phyloP scores from a whole-genome alignment of 2,888 invertebrate species.

The Tridacna crocea region DNA sequence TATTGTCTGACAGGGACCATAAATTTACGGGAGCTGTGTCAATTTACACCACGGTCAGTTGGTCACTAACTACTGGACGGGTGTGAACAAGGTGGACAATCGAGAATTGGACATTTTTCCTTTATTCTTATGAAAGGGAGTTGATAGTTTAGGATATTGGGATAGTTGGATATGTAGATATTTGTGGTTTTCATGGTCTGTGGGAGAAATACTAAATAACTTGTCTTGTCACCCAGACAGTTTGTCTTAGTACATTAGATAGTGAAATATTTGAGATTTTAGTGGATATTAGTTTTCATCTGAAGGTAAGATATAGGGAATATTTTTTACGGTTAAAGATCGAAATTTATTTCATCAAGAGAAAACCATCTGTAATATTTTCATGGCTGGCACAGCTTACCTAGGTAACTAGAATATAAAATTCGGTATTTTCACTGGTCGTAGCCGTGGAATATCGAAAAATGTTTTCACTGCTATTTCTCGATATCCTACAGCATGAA shows the following conservation, averaged over 20 bases:
- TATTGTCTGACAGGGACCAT: conserved; percentile 4
- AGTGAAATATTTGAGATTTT: no score
- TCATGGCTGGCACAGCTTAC: no score
- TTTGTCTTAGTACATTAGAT: background rate
- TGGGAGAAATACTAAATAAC: conserved; percentile 16
- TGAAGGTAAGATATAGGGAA: no score
- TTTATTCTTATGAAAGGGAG: background rate
- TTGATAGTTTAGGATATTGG: conserved; percentile 15
- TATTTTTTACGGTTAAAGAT: no score
- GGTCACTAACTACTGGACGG: background rate
- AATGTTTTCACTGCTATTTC: no score
- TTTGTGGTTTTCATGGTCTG: conserved; percentile 7
- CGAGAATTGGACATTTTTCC: conserved; percentile 16
- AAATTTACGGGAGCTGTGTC: conserved; percentile 14
- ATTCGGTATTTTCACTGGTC: no score
- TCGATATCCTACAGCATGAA: no score
- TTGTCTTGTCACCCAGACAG: background rate
- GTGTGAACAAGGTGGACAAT: conserved; percentile 20
- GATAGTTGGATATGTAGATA: conserved; percentile 1
- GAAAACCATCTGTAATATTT: no score
- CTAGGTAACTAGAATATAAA: no score
- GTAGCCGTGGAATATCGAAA: no score
- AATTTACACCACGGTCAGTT: conserved; percentile 27
- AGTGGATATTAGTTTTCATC: no score
- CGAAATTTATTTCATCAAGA: no score